Percentiles rank a stretch among this genome's conserved stretches.
These are phyloP conservation scores for Hydra vulgaris DNA, from an alignment of 30 jellyfish, hydroid and myxozoan species.

Conservation along the genomic window DNA sequence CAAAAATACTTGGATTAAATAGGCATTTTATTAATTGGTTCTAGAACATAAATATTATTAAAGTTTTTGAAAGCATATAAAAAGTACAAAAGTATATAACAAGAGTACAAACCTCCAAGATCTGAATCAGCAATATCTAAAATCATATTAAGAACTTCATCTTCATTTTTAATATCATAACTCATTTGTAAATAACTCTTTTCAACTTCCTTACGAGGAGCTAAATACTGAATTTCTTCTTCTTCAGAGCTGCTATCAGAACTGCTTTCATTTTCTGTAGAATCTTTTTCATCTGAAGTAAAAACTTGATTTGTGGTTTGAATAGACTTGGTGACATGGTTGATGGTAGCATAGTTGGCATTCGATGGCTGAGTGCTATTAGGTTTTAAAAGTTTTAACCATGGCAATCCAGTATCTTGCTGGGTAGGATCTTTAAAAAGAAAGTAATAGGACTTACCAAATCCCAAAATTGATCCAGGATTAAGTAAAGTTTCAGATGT, in stretches of 20 bases:
- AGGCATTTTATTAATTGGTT: too few relatives aligned
- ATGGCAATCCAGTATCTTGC: slow-evolving; percentile 15
- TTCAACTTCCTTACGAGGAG: slow-evolving; percentile 28
- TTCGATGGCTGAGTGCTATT: neutral
- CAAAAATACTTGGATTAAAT: too few relatives aligned
- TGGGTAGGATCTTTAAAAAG: slow-evolving; percentile 79
- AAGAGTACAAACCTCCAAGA: slow-evolving; percentile 25
- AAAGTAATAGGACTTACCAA: slow-evolving; percentile 63
- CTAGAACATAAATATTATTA: too few relatives aligned
- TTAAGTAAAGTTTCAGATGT: slow-evolving; percentile 40
- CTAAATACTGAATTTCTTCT: slow-evolving; percentile 13
- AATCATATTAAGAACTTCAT: slow-evolving; percentile 47
- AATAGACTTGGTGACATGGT: too few relatives aligned
- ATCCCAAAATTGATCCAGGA: slow-evolving; percentile 69
- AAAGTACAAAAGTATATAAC: too few relatives aligned
- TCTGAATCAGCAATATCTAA: slow-evolving; percentile 40
- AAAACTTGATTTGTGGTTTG: neutral
- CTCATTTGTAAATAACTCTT: slow-evolving; percentile 42
- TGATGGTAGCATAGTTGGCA: slow-evolving; percentile 9
- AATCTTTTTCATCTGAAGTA: neutral
- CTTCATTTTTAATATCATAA: slow-evolving; percentile 55
- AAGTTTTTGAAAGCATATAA: too few relatives aligned
- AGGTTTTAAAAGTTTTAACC: neutral
- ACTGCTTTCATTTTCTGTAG: slow-evolving; percentile 1
- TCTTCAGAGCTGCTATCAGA: slow-evolving; percentile 21